Base-by-base conservation (phyloP, 2,888 invertebrate species). In the Bellardia bayeri region DNA sequence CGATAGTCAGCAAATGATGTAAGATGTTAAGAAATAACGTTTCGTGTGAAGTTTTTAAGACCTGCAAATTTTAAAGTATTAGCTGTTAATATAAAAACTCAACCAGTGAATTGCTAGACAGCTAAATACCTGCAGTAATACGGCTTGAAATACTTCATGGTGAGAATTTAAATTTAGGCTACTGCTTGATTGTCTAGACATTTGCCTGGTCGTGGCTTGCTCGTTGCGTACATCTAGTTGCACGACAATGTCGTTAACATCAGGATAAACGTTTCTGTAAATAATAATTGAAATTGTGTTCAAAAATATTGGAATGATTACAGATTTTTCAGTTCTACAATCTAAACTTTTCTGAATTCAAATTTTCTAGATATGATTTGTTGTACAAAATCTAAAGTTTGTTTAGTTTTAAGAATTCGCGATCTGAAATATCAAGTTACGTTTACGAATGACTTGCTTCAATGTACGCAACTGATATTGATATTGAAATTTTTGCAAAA, bases 151-250 rank as follows among this genome's bases (percentile, higher is more conserved):
- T 66, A 99, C 97, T 93, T 99, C 99, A 88, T 98, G 95, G 66
- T 72, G 98, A 54, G 97, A 98, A 93, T 96, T 98, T 88, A 99
- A 95, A 94, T 99, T 98, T 91, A 99, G 97, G 75, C 97, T 97
- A 88, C 97, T 96, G 82, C 95, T 95, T 91, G 95, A 96, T 91
- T 95, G 94, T 88, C 97, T 96, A 92, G 97, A 96, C 42, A 97
- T 97, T 92, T 99, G 98, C 94, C 8, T 33, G 9, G 6, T 2
- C 0, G 42, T 42, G 11, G 99, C 99, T 23, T 98, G 98, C 93
- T 98, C 98, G 92, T 98, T 98, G 94, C 98, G 99, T 75, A 98
- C 97, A 92, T 98, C 98, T 91, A 99, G 94, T 94, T 99, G 98
- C 66, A 98, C 97, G 74, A 96, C 95, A 91, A 98, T 95, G 93